Conservation (phyloP, 2,888 invertebrate species). For the Salpingus planirostris region DNA sequence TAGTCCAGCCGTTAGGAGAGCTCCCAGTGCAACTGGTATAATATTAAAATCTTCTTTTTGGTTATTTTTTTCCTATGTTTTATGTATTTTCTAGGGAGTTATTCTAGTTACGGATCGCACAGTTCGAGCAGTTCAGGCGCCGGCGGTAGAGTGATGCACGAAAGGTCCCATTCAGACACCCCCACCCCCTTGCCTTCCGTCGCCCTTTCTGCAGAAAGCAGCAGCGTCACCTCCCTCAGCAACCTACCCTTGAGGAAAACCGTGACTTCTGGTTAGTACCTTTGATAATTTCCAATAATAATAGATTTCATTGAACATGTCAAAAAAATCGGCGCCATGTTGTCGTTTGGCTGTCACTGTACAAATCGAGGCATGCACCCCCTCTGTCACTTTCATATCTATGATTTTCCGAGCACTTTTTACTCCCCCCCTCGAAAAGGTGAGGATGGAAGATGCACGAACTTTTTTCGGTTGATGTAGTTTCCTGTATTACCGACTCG, state of each 20-base stretch:
- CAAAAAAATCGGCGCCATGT: too few species aligned
- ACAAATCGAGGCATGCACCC: too few species aligned
- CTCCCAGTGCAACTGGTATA: constrained; percentile 44
- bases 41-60: neutral
- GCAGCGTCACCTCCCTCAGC: constrained; percentile 87
- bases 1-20: constrained; percentile 50
- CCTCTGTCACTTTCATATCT: too few species aligned
- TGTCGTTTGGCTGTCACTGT: too few species aligned
- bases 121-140: constrained; percentile 41
- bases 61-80: neutral
- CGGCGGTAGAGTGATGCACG: constrained; percentile 62
- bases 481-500: too few species aligned
- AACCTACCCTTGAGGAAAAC: constrained; percentile 84
- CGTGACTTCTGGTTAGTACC: constrained; percentile 52
- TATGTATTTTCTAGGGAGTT: constrained; percentile 34
- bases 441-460: too few species aligned
- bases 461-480: too few species aligned
- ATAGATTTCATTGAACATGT: neutral
- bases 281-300: constrained; percentile 1
- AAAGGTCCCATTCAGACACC: constrained; percentile 83
- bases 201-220: constrained; percentile 88
- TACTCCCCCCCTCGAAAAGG: too few species aligned
- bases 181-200: constrained; percentile 77
- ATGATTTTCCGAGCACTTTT: too few species aligned
- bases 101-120: constrained; percentile 49